Conservation (phyloP, 2,888 invertebrate species). For the Deilephila porcellus region DNA sequence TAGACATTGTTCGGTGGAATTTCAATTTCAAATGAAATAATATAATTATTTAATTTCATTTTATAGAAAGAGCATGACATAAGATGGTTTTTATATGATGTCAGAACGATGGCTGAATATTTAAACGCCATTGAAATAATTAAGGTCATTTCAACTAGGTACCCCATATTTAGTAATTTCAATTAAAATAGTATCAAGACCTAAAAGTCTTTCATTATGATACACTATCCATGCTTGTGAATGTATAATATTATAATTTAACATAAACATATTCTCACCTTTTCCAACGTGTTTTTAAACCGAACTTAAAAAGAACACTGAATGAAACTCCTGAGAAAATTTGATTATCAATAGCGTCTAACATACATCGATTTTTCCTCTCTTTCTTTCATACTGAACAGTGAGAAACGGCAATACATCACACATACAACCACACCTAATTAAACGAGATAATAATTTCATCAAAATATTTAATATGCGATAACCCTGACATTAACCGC, state of each 20-base stretch:
- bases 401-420: neutral
- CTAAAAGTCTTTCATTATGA: too few relatives aligned
- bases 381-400: neutral
- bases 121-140: too few relatives aligned
- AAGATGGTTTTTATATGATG: too few relatives aligned
- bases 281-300: neutral
- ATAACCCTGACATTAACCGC: constrained; percentile 28
- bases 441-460: neutral
- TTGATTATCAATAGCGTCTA: neutral
- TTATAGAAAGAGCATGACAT: too few relatives aligned
- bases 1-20: too few relatives aligned
- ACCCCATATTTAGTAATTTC: too few relatives aligned
- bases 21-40: too few relatives aligned
- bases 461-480: constrained; percentile 23
- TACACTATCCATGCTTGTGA: neutral
- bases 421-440: neutral
- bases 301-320: neutral
- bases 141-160: too few relatives aligned
- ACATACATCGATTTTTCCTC: neutral
- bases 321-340: neutral
- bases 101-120: too few relatives aligned
- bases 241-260: too few relatives aligned
- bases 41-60: too few relatives aligned
- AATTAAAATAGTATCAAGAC: too few relatives aligned
- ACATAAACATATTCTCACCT: constrained; percentile 1